Conservation (phyloP, 2,888 invertebrate genomes). For the Spisula subtruncata region DNA sequence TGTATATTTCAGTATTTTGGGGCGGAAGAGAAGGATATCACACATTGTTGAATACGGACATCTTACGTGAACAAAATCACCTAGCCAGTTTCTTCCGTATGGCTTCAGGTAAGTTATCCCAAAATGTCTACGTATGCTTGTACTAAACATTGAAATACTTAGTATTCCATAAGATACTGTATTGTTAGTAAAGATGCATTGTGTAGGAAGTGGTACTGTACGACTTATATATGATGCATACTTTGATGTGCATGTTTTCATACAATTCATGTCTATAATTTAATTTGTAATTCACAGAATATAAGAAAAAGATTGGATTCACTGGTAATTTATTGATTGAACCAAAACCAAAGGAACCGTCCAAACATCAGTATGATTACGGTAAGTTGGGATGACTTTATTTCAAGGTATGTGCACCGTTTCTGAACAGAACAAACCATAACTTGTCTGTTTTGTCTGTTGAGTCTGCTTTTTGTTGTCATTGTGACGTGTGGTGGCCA, state of each 20-base stretch:
- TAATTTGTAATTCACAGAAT: conserved; percentile 87
- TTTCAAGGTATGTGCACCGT: too few relatives aligned
- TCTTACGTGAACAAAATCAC: conserved; percentile 90
- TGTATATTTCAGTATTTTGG: conserved; percentile 88
- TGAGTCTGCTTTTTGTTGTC: too few relatives aligned
- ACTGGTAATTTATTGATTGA: conserved; percentile 90
- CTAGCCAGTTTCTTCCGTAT: conserved; percentile 90
- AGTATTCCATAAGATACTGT: too few relatives aligned
- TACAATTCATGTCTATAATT: not conserved
- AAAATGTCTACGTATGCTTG: not conserved
- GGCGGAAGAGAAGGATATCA: conserved; percentile 90
- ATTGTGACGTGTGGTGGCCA: too few relatives aligned
- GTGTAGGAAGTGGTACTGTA: too few relatives aligned
- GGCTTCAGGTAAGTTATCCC: conserved; percentile 88
- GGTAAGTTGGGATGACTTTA: conserved; percentile 76
- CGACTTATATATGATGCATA: too few relatives aligned
- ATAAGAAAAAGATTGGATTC: conserved; percentile 90
- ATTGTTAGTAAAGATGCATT: too few relatives aligned
- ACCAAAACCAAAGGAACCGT: conserved; percentile 89
- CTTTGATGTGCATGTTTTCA: too few relatives aligned
- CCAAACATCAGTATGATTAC: conserved; percentile 90
- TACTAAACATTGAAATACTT: too few relatives aligned
- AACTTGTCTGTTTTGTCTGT: too few relatives aligned
- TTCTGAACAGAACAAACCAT: too few relatives aligned
- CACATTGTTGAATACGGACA: conserved; percentile 90